Evolutionary conservation across 2,888 invertebrate species (phyloP).

Genomic region (Microlaimidae sp.): DNA sequence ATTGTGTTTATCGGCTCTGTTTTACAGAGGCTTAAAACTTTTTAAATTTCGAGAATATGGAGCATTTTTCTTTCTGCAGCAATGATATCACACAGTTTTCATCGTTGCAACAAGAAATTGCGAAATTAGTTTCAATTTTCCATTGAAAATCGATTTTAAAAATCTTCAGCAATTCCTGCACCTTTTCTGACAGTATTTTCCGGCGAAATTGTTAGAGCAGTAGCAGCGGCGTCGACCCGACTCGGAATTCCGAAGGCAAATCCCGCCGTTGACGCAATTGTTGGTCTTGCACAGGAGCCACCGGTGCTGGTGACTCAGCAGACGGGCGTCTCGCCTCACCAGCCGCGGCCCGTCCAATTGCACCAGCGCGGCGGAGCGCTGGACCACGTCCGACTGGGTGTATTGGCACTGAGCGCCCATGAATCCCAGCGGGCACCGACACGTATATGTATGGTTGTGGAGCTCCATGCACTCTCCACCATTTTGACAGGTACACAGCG

Average conservation of each 20-base stretch:
- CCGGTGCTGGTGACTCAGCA: neutral
- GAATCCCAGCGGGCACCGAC: conserved; percentile 13
- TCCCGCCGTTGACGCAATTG: neutral
- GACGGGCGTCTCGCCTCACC: too few species aligned
- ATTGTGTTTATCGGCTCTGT: too few species aligned
- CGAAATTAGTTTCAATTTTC: too few species aligned
- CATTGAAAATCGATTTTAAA: too few species aligned
- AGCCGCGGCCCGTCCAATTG: conserved; percentile 43
- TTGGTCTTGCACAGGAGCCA: neutral
- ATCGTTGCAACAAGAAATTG: too few species aligned
- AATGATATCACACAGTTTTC: too few species aligned
- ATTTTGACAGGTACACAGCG: conserved; percentile 10
- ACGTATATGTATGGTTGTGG: neutral
- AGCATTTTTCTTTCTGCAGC: too few species aligned
- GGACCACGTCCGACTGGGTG: neutral
- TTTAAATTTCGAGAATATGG: too few species aligned
- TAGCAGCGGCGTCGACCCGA: neutral
- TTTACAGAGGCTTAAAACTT: too few species aligned
- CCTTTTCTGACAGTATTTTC: neutral
- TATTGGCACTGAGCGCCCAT: conserved; percentile 5
- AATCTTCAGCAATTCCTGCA: too few species aligned
- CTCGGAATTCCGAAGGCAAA: neutral
- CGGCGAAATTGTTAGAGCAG: neutral
- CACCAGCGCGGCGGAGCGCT: conserved; percentile 67
- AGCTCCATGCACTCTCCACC: conserved; percentile 11